Evolutionary conservation across 2,797 vertebrate genomes (phyloP).

Genomic region (Lindbergichthys nudifrons): DNA sequence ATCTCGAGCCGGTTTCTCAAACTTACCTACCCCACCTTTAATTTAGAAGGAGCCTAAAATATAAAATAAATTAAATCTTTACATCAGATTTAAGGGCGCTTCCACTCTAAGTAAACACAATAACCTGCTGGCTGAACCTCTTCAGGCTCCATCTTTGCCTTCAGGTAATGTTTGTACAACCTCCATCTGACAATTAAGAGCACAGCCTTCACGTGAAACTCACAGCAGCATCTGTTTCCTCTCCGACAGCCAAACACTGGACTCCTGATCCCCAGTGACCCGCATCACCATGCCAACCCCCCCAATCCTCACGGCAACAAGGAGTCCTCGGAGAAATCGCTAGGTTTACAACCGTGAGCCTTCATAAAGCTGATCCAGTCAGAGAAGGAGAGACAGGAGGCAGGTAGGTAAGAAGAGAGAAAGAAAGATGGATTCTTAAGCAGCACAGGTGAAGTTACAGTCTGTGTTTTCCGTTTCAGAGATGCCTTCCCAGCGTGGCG

Average conservation of each 20-base stretch:
- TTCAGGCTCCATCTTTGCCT: constrained; percentile 7
- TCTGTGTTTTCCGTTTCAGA: constrained; percentile 70
- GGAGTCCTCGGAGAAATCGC: constrained; percentile 68
- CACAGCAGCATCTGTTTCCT: constrained; percentile 67
- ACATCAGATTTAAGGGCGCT: not conserved
- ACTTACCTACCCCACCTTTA: too few relatives aligned
- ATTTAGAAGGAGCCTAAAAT: too few relatives aligned
- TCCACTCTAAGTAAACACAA: not conserved
- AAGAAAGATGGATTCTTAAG: not conserved
- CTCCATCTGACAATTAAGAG: constrained; percentile 24
- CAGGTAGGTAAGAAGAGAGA: too few relatives aligned
- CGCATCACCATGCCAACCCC: constrained; percentile 76
- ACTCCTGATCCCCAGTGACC: constrained; percentile 75
- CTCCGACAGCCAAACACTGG: constrained; percentile 63
- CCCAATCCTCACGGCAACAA: constrained; percentile 71
- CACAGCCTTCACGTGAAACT: constrained; percentile 31
- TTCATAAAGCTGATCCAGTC: constrained; percentile 49
- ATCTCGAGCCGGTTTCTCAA: too few relatives aligned
- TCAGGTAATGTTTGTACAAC: constrained; percentile 35
- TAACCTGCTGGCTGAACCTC: constrained; percentile 3
- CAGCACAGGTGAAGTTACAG: not conserved
- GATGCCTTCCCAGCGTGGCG: constrained; percentile 48
- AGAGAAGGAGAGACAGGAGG: too few relatives aligned
- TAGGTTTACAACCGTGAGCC: constrained; percentile 52
- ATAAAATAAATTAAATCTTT: too few relatives aligned